A percentile compares a stretch with the other conserved stretches of the same genome.
Conservation (phyloP, 2,888 invertebrate species). For the Tipula vernalis region DNA sequence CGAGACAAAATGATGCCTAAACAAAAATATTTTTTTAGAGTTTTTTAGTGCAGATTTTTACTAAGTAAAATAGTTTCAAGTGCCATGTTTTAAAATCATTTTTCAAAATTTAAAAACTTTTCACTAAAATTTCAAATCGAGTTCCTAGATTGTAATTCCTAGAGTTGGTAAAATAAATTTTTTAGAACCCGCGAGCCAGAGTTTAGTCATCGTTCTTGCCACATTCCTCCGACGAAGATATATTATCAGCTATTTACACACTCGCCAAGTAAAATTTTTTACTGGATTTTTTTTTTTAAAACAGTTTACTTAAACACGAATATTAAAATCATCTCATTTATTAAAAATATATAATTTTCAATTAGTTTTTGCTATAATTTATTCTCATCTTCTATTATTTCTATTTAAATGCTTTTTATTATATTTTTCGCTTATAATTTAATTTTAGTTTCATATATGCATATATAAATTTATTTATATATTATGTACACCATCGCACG, state of each 20-base stretch:
- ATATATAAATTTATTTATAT: not conserved
- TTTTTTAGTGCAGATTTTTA: not conserved
- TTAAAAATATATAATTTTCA: not conserved
- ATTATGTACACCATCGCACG: not conserved
- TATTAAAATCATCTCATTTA: not conserved
- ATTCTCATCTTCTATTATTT: not conserved
- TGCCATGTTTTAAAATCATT: not conserved
- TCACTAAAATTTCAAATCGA: not conserved
- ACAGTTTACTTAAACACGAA: not conserved
- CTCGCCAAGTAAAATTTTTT: not conserved
- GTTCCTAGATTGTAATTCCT: not conserved
- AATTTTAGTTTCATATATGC: not conserved
- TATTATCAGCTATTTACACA: not conserved
- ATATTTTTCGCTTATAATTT: not conserved
- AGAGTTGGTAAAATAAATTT: not conserved
- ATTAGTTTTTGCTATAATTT: not conserved
- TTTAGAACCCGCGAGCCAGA: not conserved
- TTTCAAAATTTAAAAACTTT: not conserved
- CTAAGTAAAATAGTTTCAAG: conserved; percentile 1
- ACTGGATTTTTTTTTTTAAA: not conserved
- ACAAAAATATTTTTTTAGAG: not conserved
- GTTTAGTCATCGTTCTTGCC: not conserved
- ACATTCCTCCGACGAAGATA: not conserved
- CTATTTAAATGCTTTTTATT: not conserved
- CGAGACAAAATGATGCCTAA: conserved; percentile 11